Evolutionary conservation across 2,888 invertebrate genomes (phyloP), one percentile per base, ranked within the genome.

Genomic region (Phalera bucephala): DNA sequence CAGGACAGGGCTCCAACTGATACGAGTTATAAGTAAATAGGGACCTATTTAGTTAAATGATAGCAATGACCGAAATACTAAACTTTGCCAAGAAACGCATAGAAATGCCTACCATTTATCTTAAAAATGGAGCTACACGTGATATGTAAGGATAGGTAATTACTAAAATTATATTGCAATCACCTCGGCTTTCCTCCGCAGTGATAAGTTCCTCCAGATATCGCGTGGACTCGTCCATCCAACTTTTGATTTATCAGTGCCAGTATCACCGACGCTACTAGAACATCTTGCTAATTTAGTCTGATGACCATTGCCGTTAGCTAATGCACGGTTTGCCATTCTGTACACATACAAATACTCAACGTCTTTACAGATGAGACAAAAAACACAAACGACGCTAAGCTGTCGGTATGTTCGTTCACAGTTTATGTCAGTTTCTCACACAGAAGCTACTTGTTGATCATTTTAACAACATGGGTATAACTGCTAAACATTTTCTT

Each of bases 201-300:
- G 57, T 21, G 89, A 89, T 47, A 89, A 75, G 52, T 89, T 89
- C 53, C 89, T 78, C 89, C 89, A 89, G 64, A 89, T 84, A 47
- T 89, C 89, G 27, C 89, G 76, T 25, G 89, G 89, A 70, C 87
- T 88, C 12, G 79, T 83, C 89, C 89, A 89, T 53, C 84, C 88
- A 51, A 78, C 75, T 73, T 88, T 89, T 47, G 79, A 50, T 72
- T 85, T 89, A 69, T 88, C 88, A 53, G 67, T 52, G 33, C 58
- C 76, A 61, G 72, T 72, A 58, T 88, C 88, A 45, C 78, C 80
- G 37, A 88, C 89, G 57, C 77, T 86, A 59, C 89, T 89, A 11
- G 83, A 72, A 52, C 88, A 87, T 67, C 89, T 79, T 40, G 72
- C 61, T 53, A 89, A 55, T 64, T 85, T 89, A 34, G 72, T 76